phyloP scores from a whole-genome alignment of 2,113 vertebrate species.

The Eulacestoma nigropectus region DNA sequence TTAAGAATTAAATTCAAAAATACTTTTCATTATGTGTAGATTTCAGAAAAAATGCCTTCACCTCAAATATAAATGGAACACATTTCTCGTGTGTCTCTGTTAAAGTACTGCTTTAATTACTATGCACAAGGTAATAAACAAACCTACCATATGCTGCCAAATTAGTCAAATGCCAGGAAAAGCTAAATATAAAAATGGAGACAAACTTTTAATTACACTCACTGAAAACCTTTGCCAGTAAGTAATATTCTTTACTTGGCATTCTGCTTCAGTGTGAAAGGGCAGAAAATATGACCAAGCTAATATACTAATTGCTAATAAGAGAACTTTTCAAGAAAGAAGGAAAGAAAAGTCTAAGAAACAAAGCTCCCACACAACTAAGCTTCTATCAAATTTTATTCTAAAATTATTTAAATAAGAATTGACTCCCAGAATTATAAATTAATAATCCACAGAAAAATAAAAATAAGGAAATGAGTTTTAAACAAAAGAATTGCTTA shows the following conservation, averaged over 20 bases:
- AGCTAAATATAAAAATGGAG: constrained; percentile 46
- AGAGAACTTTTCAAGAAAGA: neutral
- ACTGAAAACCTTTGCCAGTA: constrained; percentile 36
- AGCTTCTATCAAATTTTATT: neutral
- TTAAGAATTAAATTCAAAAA: neutral
- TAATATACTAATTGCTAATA: neutral
- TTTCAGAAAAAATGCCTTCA: neutral
- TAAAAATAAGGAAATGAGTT: rapidly evolving
- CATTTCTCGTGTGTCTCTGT: constrained; percentile 24
- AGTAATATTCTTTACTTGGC: constrained; percentile 51
- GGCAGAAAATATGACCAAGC: neutral
- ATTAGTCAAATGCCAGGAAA: constrained; percentile 59
- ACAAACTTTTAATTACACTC: constrained; percentile 58
- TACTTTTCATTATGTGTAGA: neutral
- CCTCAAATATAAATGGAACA: neutral
- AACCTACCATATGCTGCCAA: constrained; percentile 57
- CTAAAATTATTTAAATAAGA: neutral
- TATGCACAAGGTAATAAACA: constrained; percentile 45
- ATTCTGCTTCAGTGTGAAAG: constrained; percentile 8
- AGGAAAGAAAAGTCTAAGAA: neutral
- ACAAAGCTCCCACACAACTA: neutral
- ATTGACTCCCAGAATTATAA: neutral
- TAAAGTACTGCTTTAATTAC: constrained; percentile 49
- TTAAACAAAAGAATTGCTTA: neutral
- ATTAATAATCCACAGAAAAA: neutral